phyloP scores from a whole-genome alignment of 1,140 invertebrate genomes.

The Vollenhovia emeryi region DNA sequence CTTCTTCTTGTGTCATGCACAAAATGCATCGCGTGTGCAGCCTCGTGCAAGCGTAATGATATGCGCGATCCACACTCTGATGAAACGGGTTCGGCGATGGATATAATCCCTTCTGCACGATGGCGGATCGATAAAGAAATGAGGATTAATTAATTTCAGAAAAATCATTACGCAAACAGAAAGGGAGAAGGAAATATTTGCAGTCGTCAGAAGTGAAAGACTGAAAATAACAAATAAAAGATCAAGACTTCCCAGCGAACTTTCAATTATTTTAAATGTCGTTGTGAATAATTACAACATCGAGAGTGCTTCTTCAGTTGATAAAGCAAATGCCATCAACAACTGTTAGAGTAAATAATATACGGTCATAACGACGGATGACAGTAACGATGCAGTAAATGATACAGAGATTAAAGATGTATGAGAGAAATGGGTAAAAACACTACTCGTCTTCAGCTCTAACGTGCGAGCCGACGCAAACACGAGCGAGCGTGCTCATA shows the following conservation, averaged over 20 bases:
- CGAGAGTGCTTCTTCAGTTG: neutral
- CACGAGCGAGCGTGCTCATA: conserved; percentile 16
- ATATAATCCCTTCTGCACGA: neutral
- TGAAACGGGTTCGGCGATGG: conserved; percentile 14
- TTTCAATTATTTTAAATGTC: neutral
- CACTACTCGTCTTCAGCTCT: neutral
- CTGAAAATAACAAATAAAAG: neutral
- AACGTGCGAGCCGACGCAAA: neutral
- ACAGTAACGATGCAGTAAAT: neutral
- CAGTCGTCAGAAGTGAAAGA: neutral
- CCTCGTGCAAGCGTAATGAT: conserved; percentile 7
- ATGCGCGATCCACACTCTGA: conserved; percentile 10
- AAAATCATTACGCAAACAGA: neutral
- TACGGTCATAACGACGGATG: neutral
- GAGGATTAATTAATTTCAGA: neutral
- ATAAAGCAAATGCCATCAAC: neutral
- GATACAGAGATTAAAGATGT: neutral
- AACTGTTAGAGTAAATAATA: neutral
- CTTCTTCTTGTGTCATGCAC: conserved; percentile 27
- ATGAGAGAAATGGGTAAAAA: neutral
- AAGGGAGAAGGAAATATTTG: neutral
- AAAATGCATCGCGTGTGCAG: conserved; percentile 10
- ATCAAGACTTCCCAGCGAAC: neutral
- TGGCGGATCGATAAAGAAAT: conserved; percentile 2
- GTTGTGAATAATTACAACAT: neutral